These are phyloP conservation scores for Actinostola sp. DNA, from an alignment of 92 coral and sea anemone species.

Conservation along the genomic window DNA sequence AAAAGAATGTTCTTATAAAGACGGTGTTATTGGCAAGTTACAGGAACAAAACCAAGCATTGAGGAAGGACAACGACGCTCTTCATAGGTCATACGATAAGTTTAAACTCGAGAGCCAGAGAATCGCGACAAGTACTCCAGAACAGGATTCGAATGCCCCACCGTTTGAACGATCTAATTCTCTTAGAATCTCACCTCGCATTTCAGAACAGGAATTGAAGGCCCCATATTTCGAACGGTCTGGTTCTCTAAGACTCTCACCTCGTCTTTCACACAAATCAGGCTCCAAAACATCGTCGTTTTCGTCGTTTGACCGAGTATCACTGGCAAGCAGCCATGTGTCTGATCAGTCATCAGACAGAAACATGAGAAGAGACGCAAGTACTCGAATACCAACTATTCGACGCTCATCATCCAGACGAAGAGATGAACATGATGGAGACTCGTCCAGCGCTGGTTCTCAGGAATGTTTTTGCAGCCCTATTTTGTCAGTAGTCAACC, in stretches of 20 bases:
- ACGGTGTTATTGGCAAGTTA: constrained; percentile 45
- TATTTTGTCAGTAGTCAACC: constrained; percentile 75
- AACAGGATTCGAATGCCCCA: not conserved
- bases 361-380: not conserved
- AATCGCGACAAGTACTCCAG: not conserved
- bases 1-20: constrained; percentile 11
- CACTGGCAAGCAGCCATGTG: constrained; percentile 5
- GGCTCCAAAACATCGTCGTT: constrained; percentile 31
- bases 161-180: not conserved
- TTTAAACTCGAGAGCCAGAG: constrained; percentile 20
- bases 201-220: not conserved
- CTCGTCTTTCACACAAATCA: constrained; percentile 1
- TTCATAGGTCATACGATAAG: constrained; percentile 41
- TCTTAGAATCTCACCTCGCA: constrained; percentile 34
- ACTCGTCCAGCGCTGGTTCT: constrained; percentile 56
- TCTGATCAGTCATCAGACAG: constrained; percentile 7
- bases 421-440: constrained; percentile 24
- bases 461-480: constrained; percentile 85
- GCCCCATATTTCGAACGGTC: not conserved
- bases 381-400: constrained; percentile 26
- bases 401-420: not conserved
- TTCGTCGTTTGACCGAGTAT: constrained; percentile 26
- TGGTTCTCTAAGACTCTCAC: constrained; percentile 26
- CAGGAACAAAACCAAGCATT: constrained; percentile 69
- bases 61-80: constrained; percentile 68